These are phyloP conservation scores for Pocillopora grandis DNA, from an alignment of 92 coral and sea anemone species.

Conservation along the genomic window DNA sequence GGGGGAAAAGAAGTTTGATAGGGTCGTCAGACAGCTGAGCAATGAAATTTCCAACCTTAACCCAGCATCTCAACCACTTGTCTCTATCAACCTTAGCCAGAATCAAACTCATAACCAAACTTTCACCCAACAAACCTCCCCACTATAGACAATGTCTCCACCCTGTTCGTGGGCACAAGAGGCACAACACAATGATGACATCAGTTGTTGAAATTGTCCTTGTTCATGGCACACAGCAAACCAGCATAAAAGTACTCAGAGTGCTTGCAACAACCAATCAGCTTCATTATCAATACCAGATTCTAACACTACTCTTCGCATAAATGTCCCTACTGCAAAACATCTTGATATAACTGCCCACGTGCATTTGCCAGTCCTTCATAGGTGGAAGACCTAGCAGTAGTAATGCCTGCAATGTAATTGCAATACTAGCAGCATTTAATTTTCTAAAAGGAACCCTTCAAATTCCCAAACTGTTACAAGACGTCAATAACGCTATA, in stretches of 20 bases:
- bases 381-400: neutral
- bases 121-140: too few species aligned
- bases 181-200: neutral
- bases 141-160: too few species aligned
- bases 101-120: too few species aligned
- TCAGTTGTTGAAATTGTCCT: neutral
- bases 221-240: constrained; percentile 25
- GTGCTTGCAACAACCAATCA: neutral
- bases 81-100: too few species aligned
- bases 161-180: too few species aligned
- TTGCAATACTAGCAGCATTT: constrained; percentile 30
- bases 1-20: too few species aligned
- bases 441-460: constrained; percentile 31
- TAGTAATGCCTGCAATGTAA: constrained; percentile 6
- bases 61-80: too few species aligned
- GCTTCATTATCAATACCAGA: constrained; percentile 2
- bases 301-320: neutral
- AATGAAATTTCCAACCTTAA: too few species aligned
- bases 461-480: constrained; percentile 14
- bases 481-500: constrained; percentile 16
- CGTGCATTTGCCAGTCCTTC: constrained; percentile 27
- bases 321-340: neutral
- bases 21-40: too few species aligned
- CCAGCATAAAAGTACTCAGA: neutral
- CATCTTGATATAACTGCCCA: constrained; percentile 3